Evolutionary conservation across 1,140 invertebrate species (phyloP), one percentile per base, ranked within the genome.

Genomic region (Drosophila nigrodunni): DNA sequence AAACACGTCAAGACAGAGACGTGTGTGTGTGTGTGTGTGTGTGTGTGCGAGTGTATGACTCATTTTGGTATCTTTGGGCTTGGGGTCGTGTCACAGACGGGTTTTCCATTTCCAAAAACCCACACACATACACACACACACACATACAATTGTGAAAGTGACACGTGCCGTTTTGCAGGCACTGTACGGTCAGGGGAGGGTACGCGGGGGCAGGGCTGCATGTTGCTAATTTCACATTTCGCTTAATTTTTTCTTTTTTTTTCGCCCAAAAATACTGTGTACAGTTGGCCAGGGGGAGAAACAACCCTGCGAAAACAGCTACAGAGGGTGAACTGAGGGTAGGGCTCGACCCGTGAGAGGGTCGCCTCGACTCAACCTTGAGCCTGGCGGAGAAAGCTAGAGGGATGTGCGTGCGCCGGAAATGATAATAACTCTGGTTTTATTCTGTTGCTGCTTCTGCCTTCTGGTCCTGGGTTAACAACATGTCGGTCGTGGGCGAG

Each of bases 101-200:
- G 11, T 58, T 67, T 68, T 34, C 44, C 68, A 55, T 55, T 66
- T 55, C 54, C 65, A 30, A 35, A 35, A 15, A 57, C 30, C 47
- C 2, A 43, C 3, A 68, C 54, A 30, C 25, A 30, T 2, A 30
- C 25, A 30, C 25, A 30, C 25, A 30, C 25, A 64, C 25, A 39
- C 35, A 54, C 3, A 43, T 0, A 68, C 54, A 64, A 64, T 85
- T 86, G 82, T 77, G 82, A 86, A 86, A 86, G 82, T 82, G 82
- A 73, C 82, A 86, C 83, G 82, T 82, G 77, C 77, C 44, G 10
- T 25, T 21, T 18, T 11, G 11, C 4, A 30, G 25, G 25, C 25
- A 30, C 25, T 30, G 25, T 30, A 30, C 4, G 25, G 25, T 6
- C 25, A 6, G 25, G 2, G 34, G 8, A 11, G 58, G 13, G 58